These are phyloP conservation scores for Nezara viridula DNA, from an alignment of 2,888 invertebrate species.

Conservation along the genomic window DNA sequence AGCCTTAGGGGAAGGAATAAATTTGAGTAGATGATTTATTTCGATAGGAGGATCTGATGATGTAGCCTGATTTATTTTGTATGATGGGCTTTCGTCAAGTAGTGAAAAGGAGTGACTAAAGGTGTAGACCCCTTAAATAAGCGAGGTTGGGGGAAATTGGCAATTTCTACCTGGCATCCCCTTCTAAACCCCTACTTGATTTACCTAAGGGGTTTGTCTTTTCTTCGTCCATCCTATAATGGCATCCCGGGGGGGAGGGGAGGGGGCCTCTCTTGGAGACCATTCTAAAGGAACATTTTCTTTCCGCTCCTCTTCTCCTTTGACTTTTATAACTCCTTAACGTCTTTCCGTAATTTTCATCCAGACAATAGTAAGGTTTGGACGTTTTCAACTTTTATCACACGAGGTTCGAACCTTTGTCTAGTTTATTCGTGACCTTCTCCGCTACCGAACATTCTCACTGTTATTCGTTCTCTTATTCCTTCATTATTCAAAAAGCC, in stretches of 20 bases:
- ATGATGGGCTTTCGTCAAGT: slow-evolving; percentile 48
- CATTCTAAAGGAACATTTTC: slow-evolving; percentile 11
- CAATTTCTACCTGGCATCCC: slow-evolving; percentile 53
- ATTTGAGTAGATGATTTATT: slow-evolving; percentile 48
- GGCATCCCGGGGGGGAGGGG: slow-evolving; percentile 45
- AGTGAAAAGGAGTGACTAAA: slow-evolving; percentile 40
- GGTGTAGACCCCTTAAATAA: slow-evolving; percentile 40
- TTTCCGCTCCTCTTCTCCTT: background rate
- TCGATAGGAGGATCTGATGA: slow-evolving; percentile 33
- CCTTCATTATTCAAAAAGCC: background rate
- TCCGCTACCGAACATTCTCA: background rate
- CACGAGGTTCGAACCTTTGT: background rate
- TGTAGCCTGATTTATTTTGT: slow-evolving; percentile 44
- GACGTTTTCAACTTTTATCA: background rate
- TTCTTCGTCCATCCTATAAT: slow-evolving; percentile 50
- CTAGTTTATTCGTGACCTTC: background rate
- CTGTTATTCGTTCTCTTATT: background rate
- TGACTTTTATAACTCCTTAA: background rate
- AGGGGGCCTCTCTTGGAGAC: slow-evolving; percentile 15
- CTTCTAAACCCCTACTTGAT: slow-evolving; percentile 47
- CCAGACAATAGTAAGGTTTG: background rate
- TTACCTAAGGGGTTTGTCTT: slow-evolving; percentile 58
- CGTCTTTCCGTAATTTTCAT: background rate
- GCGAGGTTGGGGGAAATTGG: slow-evolving; percentile 49
- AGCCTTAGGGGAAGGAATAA: slow-evolving; percentile 11